Conservation (phyloP, 2,888 invertebrate species). For the Notocelia uddmanniana region DNA sequence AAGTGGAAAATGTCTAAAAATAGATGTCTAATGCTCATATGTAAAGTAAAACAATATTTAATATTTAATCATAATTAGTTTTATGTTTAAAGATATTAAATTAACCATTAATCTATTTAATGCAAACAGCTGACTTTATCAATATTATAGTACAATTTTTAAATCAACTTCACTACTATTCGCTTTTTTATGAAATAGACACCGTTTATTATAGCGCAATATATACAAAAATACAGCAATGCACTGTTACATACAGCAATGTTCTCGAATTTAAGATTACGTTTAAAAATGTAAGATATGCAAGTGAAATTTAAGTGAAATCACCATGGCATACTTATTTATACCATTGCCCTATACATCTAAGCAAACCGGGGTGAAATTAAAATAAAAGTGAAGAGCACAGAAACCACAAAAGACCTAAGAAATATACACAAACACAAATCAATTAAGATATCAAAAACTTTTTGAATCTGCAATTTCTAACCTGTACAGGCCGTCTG, state of each 20-base stretch:
- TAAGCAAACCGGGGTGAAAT: not conserved
- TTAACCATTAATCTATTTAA: not conserved
- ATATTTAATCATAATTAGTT: too few species aligned
- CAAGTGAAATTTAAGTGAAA: constrained; percentile 59
- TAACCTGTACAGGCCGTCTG: constrained; percentile 80
- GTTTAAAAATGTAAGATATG: constrained; percentile 16
- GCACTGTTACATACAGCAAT: not conserved
- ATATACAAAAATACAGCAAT: not conserved
- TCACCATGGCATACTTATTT: constrained; percentile 47
- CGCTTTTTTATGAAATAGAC: not conserved
- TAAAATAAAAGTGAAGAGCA: constrained; percentile 45
- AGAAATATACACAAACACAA: constrained; percentile 20
- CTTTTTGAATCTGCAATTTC: constrained; percentile 51
- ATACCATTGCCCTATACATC: not conserved
- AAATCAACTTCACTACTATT: not conserved
- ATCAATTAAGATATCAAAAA: constrained; percentile 44
- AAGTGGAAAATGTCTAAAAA: too few species aligned
- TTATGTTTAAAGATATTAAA: not conserved
- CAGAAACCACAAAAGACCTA: constrained; percentile 45
- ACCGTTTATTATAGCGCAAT: not conserved
- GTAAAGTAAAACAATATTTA: too few species aligned
- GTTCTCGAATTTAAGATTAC: constrained; percentile 13
- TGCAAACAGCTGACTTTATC: not conserved
- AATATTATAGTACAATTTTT: not conserved
- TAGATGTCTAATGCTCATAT: too few species aligned